A percentile compares a stretch with the other conserved stretches of the same genome.
Evolutionary conservation across 2,888 invertebrate species (phyloP).

Genomic region (Drosophila heteroneura): DNA sequence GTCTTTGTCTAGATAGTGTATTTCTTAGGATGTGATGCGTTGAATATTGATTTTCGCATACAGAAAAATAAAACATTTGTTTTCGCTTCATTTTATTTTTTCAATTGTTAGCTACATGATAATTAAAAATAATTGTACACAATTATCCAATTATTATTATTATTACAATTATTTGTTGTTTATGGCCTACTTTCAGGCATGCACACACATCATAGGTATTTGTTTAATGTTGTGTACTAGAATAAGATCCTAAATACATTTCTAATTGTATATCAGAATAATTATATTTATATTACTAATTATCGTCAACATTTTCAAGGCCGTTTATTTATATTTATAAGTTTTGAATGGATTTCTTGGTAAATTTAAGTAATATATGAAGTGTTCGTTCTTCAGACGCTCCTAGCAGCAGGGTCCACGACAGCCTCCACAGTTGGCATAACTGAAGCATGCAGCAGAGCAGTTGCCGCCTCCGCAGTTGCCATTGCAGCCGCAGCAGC

Average conservation of each 20-base stretch:
- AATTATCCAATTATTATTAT: too few relatives aligned
- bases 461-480: conserved; percentile 16
- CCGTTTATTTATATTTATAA: neutral
- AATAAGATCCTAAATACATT: neutral
- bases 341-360: neutral
- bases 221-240: neutral
- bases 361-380: neutral
- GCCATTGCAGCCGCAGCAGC: conserved; percentile 30
- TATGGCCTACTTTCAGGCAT: neutral
- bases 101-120: neutral
- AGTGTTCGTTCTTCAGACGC: neutral
- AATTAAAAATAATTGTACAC: too few relatives aligned
- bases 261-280: neutral
- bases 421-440: neutral
- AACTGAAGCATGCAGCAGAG: conserved; percentile 6
- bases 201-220: too few relatives aligned
- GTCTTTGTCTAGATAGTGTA: neutral
- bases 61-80: too few relatives aligned
- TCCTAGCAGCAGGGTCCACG: conserved; percentile 10
- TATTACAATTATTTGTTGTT: too few relatives aligned
- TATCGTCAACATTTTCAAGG: neutral
- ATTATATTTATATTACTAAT: neutral
- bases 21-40: neutral
- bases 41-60: too few relatives aligned
- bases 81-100: too few relatives aligned